These are phyloP conservation scores for Dicroscelio sp. DNA, from an alignment of 2,888 invertebrate species.

Conservation along the genomic window DNA sequence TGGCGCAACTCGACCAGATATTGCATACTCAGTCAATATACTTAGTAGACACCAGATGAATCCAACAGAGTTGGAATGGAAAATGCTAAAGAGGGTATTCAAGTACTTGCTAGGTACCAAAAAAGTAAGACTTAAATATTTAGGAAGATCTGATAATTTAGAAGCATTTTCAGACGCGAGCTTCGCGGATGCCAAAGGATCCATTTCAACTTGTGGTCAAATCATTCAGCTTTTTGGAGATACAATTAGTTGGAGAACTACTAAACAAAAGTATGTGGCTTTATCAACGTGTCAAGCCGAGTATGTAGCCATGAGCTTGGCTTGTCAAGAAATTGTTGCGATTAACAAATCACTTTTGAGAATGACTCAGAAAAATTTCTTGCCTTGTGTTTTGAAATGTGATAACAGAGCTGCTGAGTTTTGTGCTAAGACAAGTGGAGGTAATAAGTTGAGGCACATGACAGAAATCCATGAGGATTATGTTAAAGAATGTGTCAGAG, in stretches of 20 bases:
- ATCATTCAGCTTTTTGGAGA: slow-evolving; percentile 54
- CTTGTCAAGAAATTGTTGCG: slow-evolving; percentile 45
- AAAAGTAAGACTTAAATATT: slow-evolving; percentile 64
- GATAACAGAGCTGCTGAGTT: slow-evolving; percentile 72
- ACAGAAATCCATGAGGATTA: no score
- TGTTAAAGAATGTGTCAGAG: no score
- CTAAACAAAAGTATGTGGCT: slow-evolving; percentile 49
- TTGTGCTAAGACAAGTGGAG: neutral
- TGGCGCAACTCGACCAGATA: slow-evolving; percentile 52
- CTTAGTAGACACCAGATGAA: slow-evolving; percentile 74
- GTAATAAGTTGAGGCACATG: no score
- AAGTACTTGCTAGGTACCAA: slow-evolving; percentile 69
- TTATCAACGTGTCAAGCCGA: no score
- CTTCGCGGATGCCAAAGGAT: slow-evolving; percentile 64
- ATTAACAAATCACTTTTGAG: slow-evolving; percentile 37
- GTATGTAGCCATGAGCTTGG: slow-evolving; percentile 62
- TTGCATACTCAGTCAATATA: slow-evolving; percentile 72
- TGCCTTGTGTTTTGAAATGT: slow-evolving; percentile 71
- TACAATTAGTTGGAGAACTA: slow-evolving; percentile 51
- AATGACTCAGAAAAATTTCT: slow-evolving; percentile 28
- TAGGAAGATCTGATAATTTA: slow-evolving; percentile 31
- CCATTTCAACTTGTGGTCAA: slow-evolving; percentile 65
- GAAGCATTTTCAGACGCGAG: slow-evolving; percentile 59
- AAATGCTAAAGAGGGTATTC: slow-evolving; percentile 74
- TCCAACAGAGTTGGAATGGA: slow-evolving; percentile 77